A percentile compares a stretch with the other conserved stretches of the same genome.
These are phyloP conservation scores for Macrophya annulata DNA, from an alignment of 2,888 invertebrate genomes.

Conservation along the genomic window DNA sequence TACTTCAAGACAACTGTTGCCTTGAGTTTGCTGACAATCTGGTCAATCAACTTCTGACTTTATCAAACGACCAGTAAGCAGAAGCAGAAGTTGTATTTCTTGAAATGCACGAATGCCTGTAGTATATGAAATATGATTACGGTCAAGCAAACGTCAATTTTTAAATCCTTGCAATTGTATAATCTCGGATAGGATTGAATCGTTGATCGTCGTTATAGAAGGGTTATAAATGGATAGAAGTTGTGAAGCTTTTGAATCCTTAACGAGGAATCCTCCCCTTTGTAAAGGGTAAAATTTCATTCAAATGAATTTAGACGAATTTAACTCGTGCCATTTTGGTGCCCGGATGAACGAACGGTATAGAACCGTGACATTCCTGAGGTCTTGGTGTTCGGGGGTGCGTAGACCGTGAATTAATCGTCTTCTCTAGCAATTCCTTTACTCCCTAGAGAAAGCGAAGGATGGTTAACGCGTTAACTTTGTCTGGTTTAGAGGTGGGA, in stretches of 20 bases:
- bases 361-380: conserved; percentile 40
- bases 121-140: background rate
- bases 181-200: background rate
- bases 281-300: conserved; percentile 22
- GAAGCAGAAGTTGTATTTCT: background rate
- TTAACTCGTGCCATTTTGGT: conserved; percentile 32
- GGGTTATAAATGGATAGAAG: conserved; percentile 4
- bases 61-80: background rate
- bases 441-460: conserved; percentile 4
- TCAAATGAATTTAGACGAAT: conserved; percentile 42
- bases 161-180: too few species aligned
- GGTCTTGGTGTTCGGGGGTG: conserved; percentile 29
- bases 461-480: conserved; percentile 45
- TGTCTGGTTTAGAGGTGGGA: conserved; percentile 16
- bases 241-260: background rate
- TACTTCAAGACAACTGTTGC: background rate
- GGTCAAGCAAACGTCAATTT: background rate
- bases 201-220: background rate
- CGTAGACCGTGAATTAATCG: conserved; percentile 42
- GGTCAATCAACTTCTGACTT: background rate
- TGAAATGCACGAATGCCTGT: background rate
- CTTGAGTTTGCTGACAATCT: background rate
- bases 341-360: background rate
- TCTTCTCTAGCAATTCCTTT: conserved; percentile 38
- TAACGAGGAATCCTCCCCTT: conserved; percentile 25